These are phyloP conservation scores for Koerneria pararmatus DNA, from an alignment of 2,888 invertebrate species.

Conservation along the genomic window DNA sequence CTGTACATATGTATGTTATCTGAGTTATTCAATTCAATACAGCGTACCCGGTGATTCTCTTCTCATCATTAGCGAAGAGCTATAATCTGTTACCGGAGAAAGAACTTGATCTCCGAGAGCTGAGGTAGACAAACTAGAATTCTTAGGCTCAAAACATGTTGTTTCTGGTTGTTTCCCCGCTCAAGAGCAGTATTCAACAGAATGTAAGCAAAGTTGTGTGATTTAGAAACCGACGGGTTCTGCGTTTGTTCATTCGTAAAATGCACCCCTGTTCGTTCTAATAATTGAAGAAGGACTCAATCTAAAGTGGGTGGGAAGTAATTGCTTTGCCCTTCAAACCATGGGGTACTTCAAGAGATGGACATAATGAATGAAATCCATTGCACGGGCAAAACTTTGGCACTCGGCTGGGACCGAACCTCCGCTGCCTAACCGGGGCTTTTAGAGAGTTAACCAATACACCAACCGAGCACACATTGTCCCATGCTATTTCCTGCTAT, in stretches of 20 bases:
- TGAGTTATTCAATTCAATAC: slow-evolving; percentile 19
- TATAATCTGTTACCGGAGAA: slow-evolving; percentile 33
- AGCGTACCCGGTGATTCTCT: slow-evolving; percentile 30
- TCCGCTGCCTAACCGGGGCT: no score
- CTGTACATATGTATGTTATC: no score
- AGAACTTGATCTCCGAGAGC: slow-evolving; percentile 20
- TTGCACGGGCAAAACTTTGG: no score
- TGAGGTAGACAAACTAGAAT: background rate
- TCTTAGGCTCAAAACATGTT: background rate
- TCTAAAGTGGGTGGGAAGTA: slow-evolving; percentile 38
- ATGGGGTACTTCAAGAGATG: no score
- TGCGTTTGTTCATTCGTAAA: slow-evolving; percentile 83
- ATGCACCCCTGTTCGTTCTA: slow-evolving; percentile 85
- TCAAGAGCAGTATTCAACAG: background rate
- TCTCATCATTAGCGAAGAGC: slow-evolving; percentile 32
- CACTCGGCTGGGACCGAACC: no score
- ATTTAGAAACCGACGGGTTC: slow-evolving; percentile 75
- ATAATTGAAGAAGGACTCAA: slow-evolving; percentile 66
- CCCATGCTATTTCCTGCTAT: no score
- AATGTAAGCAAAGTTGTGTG: background rate
- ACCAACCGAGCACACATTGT: no score
- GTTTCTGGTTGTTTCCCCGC: background rate
- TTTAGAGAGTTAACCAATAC: no score
- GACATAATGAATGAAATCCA: no score
- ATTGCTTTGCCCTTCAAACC: no score